Conservation (phyloP, 2,888 invertebrate species). For the Machimus atricapillus region DNA sequence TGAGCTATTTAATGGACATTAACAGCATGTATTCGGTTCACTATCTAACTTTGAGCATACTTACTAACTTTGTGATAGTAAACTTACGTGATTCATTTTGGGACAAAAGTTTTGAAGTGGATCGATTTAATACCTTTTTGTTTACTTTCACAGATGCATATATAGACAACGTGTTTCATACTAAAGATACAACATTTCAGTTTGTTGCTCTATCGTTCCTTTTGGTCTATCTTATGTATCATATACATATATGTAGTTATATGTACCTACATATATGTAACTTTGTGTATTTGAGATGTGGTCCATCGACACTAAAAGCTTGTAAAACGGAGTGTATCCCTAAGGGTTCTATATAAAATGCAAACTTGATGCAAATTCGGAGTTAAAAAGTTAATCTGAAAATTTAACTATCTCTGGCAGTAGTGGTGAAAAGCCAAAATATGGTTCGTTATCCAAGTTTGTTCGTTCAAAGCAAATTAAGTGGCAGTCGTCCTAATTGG, state of each 20-base stretch:
- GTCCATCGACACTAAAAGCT: neutral
- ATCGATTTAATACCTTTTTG: neutral
- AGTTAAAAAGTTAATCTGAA: neutral
- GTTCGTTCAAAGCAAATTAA: neutral
- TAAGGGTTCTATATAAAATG: neutral
- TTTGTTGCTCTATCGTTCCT: neutral
- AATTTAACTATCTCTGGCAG: neutral
- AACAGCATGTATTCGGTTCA: neutral
- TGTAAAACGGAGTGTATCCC: neutral
- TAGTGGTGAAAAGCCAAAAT: neutral
- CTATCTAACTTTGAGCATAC: neutral
- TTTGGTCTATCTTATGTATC: neutral
- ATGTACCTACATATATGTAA: neutral
- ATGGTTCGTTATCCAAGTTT: neutral
- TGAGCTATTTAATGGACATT: neutral
- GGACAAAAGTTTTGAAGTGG: neutral
- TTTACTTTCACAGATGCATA: neutral
- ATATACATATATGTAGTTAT: neutral
- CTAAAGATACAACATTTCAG: neutral
- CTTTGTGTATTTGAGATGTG: neutral
- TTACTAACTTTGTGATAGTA: neutral
- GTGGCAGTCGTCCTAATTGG: neutral
- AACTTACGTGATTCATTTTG: neutral
- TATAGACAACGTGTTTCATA: neutral
- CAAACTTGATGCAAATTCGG: neutral